A percentile compares a stretch with the other conserved stretches of the same genome.
Evolutionary conservation across 2,113 vertebrate species (phyloP).

Genomic region (Bubalus kerabau): DNA sequence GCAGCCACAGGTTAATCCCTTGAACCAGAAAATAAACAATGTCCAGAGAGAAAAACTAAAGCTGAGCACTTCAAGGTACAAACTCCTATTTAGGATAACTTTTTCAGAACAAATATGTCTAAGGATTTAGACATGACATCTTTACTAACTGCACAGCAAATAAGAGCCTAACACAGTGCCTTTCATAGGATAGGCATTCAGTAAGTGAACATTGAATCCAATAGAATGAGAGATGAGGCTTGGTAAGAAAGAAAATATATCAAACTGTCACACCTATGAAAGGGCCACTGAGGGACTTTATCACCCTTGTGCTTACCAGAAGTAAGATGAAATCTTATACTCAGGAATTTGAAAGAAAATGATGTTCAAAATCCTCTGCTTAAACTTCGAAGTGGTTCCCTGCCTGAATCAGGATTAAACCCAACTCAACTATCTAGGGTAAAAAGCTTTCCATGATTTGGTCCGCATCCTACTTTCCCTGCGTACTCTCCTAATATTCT

Average conservation of each 20-base stretch:
- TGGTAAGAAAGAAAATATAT: neutral
- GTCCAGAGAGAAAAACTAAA: neutral
- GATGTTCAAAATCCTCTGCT: slow-evolving; percentile 9
- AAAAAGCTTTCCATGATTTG: slow-evolving; percentile 9
- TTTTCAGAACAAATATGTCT: neutral
- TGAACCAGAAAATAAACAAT: neutral
- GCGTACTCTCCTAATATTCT: neutral
- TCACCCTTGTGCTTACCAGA: neutral
- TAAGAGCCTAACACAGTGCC: neutral
- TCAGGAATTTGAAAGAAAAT: slow-evolving; percentile 22
- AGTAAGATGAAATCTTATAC: slow-evolving; percentile 24
- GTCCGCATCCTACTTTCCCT: neutral
- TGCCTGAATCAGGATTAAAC: slow-evolving; percentile 20
- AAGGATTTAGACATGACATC: neutral
- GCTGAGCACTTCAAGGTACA: neutral
- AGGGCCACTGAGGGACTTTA: neutral
- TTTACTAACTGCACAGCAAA: neutral
- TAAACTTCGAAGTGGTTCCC: slow-evolving; percentile 11
- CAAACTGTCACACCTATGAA: neutral
- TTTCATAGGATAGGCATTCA: neutral
- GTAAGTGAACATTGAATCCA: neutral
- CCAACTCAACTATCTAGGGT: neutral
- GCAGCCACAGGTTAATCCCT: neutral
- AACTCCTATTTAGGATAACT: neutral
- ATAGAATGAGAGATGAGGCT: neutral